Conservation (phyloP, 2,888 invertebrate species). For the Bibio marci region DNA sequence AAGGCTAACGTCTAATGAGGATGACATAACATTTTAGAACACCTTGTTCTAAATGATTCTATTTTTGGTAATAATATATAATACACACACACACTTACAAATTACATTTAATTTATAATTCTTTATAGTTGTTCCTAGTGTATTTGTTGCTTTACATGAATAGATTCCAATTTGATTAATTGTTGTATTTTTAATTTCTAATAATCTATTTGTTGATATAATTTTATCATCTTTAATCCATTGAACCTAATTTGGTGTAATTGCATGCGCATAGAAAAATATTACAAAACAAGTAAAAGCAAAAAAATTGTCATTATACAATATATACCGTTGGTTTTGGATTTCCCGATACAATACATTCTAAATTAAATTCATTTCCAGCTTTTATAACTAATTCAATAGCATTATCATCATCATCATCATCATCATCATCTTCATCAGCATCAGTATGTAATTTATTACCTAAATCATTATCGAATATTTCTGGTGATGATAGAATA, state of each 20-base stretch:
- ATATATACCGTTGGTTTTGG: slow-evolving; percentile 28
- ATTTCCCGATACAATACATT: slow-evolving; percentile 30
- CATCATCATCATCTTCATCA: not conserved
- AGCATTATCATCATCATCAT: slow-evolving; percentile 3
- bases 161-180: slow-evolving; percentile 37
- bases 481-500: slow-evolving; percentile 34
- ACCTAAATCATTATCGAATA: slow-evolving; percentile 19
- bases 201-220: slow-evolving; percentile 7
- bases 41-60: no score
- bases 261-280: not conserved
- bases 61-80: no score
- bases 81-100: slow-evolving; percentile 22
- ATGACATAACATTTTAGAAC: no score
- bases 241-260: slow-evolving; percentile 6
- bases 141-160: slow-evolving; percentile 40
- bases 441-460: not conserved
- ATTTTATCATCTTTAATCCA: slow-evolving; percentile 8
- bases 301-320: no score
- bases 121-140: slow-evolving; percentile 35
- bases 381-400: slow-evolving; percentile 24
- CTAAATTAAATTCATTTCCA: slow-evolving; percentile 29
- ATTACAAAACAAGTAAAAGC: no score
- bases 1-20: no score
- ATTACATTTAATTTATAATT: slow-evolving; percentile 34
- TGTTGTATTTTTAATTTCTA: slow-evolving; percentile 12